These are phyloP conservation scores for Centroberyx gerrardi DNA, from an alignment of 2,797 vertebrate genomes.

Conservation along the genomic window DNA sequence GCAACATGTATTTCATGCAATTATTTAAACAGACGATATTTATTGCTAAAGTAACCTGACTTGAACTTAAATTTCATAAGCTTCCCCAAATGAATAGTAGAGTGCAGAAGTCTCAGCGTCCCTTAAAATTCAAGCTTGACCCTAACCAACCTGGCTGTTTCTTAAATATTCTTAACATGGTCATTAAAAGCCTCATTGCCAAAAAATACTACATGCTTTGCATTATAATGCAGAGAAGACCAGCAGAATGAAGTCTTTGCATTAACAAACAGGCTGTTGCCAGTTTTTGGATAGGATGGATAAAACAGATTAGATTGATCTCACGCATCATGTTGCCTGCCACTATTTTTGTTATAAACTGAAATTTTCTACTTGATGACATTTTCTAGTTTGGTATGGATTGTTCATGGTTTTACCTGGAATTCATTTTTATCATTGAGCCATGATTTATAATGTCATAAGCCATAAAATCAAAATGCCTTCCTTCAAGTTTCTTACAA, in stretches of 20 bases:
- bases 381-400: too few species aligned
- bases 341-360: background rate
- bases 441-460: too few species aligned
- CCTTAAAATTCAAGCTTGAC: conserved; percentile 32
- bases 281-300: too few species aligned
- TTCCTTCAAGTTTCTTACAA: too few species aligned
- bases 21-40: conserved; percentile 3
- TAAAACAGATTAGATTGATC: conserved; percentile 25
- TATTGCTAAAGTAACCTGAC: background rate
- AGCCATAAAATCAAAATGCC: too few species aligned
- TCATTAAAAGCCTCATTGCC: conserved; percentile 44
- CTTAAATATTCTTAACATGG: conserved; percentile 20
- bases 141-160: conserved; percentile 16
- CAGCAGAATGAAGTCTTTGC: conserved; percentile 10
- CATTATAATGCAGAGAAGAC: conserved; percentile 22
- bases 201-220: conserved; percentile 31
- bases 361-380: background rate
- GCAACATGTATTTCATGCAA: conserved; percentile 8
- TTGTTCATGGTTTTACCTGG: too few species aligned
- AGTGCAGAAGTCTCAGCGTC: conserved; percentile 33
- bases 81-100: conserved; percentile 37
- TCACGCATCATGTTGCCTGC: conserved; percentile 1
- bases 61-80: conserved; percentile 6
- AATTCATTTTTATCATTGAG: too few species aligned
- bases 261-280: conserved; percentile 35